These are phyloP conservation scores for Diabrotica balteata DNA, from an alignment of 2,888 invertebrate species.

Conservation along the genomic window DNA sequence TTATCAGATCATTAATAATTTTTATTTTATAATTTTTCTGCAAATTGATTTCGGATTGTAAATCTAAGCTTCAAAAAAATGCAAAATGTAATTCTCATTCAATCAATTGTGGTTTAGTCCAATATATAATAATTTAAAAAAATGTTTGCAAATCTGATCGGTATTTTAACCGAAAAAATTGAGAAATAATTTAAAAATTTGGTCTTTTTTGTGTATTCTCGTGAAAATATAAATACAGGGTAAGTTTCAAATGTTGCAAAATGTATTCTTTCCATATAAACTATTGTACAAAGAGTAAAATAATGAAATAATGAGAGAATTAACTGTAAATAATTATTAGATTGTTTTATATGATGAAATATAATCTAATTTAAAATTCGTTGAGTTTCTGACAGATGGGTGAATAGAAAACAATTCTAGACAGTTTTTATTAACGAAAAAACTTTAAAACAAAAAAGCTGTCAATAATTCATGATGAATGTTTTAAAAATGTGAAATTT, in stretches of 20 bases:
- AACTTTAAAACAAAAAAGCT: too few species aligned
- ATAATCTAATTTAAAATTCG: neutral
- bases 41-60: too few species aligned
- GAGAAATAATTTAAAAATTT: neutral
- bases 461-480: too few species aligned
- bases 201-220: neutral
- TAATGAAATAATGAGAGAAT: neutral
- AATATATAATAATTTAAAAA: too few species aligned
- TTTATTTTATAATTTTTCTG: too few species aligned
- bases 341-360: neutral
- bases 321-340: neutral
- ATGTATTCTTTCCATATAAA: slow-evolving; percentile 11
- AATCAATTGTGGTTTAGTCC: too few species aligned
- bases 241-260: slow-evolving; percentile 16
- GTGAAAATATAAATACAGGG: slow-evolving; percentile 18
- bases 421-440: too few species aligned
- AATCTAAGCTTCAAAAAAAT: too few species aligned
- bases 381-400: neutral
- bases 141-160: too few species aligned
- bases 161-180: neutral
- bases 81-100: too few species aligned
- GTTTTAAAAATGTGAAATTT: too few species aligned
- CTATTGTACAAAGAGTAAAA: slow-evolving; percentile 1
- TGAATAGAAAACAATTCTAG: neutral
- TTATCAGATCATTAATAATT: too few species aligned